phyloP scores from a whole-genome alignment of 2,888 invertebrate species.

The Onchidella celtica region DNA sequence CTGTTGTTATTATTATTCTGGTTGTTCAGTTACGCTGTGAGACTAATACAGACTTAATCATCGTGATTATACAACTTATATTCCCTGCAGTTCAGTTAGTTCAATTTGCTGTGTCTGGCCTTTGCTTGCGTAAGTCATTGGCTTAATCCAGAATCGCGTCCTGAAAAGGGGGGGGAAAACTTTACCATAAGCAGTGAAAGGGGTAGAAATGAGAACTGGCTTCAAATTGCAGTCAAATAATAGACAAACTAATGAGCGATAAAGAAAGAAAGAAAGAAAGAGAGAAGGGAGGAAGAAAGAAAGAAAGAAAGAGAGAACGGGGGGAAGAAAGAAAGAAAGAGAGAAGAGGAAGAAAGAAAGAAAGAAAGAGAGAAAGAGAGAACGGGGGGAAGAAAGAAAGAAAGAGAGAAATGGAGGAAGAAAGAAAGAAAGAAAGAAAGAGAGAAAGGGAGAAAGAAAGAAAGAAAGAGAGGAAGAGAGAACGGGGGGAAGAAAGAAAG shows the following conservation, averaged over 20 bases:
- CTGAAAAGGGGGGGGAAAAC: too few relatives aligned
- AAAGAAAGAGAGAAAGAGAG: not conserved
- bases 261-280: not conserved
- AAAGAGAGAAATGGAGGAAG: not conserved
- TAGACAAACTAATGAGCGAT: not conserved
- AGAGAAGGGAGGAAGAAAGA: not conserved
- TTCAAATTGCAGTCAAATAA: too few relatives aligned
- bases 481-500: conserved; percentile 1
- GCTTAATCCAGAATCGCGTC: too few relatives aligned
- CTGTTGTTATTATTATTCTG: too few relatives aligned
- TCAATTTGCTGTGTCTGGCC: too few relatives aligned
- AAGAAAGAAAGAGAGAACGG: not conserved
- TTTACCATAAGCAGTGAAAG: too few relatives aligned
- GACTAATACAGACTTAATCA: too few relatives aligned
- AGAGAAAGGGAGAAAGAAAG: not conserved
- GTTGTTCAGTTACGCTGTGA: too few relatives aligned
- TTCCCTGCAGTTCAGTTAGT: too few relatives aligned
- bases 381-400: not conserved
- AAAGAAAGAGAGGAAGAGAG: not conserved
- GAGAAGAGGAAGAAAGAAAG: not conserved
- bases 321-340: not conserved
- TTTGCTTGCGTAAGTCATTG: too few relatives aligned
- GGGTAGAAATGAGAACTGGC: too few relatives aligned
- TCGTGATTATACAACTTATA: too few relatives aligned
- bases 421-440: not conserved